Evolutionary conservation across 2,113 vertebrate genomes (phyloP), one percentile per base, ranked within the genome.

Genomic region (Galemys pyrenaicus): DNA sequence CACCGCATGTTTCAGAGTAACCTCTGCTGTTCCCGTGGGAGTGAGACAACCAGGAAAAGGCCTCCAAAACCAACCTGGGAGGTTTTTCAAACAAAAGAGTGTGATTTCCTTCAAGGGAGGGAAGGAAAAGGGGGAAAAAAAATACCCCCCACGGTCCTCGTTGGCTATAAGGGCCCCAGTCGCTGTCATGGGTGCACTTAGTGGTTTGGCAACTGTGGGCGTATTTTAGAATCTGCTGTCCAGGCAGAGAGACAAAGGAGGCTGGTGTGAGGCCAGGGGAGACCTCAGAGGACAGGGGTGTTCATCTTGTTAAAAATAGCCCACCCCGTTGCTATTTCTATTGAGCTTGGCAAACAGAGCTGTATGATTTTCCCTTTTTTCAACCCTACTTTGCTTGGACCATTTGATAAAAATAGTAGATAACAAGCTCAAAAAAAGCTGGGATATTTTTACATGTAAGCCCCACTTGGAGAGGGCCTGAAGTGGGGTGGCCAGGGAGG

Each of bases 281-380:
- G 98, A 98, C 97, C 98, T 98, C 98, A 97, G 96, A 96, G 98
- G 97, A 98, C 97, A 96, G 97, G 97, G 67, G 80, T 98, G 98
- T 98, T 98, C 98, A 98, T 98, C 98, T 98, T 98, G 97, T 98
- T 98, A 98, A 98, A 98, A 98, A 98, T 98, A 98, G 96, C 96
- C 97, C 97, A 96, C 88, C 94, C 93, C 24, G 96, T 98, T 98
- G 98, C 98, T 98, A 98, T 98, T 98, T 98, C 98, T 97, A 98
- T 96, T 95, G 98, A 97, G 96, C 94, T 94, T 98, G 98, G 98
- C 98, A 98, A 96, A 97, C 97, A 97, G 96, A 97, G 97, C 97
- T 95, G 90, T 98, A 97, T 98, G 98, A 98, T 98, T 98, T 98
- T 98, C 97, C 96, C 91, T 98, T 98, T 98, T 98, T 97, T 98